Conservation (phyloP, 2,797 vertebrate species). For the Eupleurogrammus muticus region DNA sequence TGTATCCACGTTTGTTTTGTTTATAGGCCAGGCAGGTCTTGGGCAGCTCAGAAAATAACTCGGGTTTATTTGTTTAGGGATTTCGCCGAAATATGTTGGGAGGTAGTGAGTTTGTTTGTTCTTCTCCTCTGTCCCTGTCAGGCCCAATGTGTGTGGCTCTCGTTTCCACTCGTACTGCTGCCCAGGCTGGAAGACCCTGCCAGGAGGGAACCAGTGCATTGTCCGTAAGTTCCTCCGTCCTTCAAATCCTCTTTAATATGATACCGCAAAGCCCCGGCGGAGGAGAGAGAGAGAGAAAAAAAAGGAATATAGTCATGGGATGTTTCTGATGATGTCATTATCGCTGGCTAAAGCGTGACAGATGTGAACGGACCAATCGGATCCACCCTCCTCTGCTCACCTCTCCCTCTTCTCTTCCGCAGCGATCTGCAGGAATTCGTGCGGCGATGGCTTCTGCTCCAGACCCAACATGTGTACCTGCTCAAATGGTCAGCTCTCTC, state of each 20-base stretch:
- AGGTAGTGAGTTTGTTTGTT: constrained; percentile 60
- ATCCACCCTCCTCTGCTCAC: not conserved
- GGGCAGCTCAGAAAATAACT: constrained; percentile 52
- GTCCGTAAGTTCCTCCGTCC: constrained; percentile 91
- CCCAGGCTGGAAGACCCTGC: constrained; percentile 98
- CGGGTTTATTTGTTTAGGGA: constrained; percentile 62
- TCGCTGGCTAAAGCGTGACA: not conserved
- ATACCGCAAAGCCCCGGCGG: not conserved
- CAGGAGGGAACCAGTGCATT: constrained; percentile 98
- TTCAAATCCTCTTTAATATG: constrained; percentile 26
- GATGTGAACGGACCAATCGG: not conserved
- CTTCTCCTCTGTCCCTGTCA: constrained; percentile 70
- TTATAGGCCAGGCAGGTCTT: constrained; percentile 46
- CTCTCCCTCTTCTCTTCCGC: constrained; percentile 16
- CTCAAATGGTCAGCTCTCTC: constrained; percentile 91
- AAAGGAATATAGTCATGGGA: constrained; percentile 4
- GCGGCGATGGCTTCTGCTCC: constrained; percentile 93
- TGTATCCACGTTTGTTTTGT: constrained; percentile 59
- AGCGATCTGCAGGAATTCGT: constrained; percentile 94
- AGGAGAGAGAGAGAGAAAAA: no score
- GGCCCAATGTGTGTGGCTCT: constrained; percentile 98
- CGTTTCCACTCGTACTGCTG: constrained; percentile 99
- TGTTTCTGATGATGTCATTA: constrained; percentile 14
- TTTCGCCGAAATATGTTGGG: constrained; percentile 55
- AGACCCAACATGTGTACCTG: constrained; percentile 96